Base-by-base conservation (phyloP, 2,113 vertebrate genomes). In the Dendropsophus ebraccatus region DNA sequence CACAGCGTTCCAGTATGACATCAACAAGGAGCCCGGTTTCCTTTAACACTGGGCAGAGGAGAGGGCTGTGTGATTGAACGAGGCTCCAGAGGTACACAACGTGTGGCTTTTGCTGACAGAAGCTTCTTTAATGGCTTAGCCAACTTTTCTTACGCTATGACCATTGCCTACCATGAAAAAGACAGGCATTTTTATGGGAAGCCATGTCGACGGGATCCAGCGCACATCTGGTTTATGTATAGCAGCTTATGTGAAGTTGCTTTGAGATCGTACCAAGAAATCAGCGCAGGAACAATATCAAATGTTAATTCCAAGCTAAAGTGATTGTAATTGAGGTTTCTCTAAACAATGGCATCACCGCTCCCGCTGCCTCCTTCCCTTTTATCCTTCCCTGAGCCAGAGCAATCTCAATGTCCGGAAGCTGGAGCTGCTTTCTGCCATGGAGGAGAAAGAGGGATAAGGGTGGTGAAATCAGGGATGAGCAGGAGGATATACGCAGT, bases 261-360 rank as follows among this genome's bases (percentile, higher is more conserved):
- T 85, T 85, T 85, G 73, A 77, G 74, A 67, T 78, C 37, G 74
- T 69, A 85, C 83, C 73, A 85, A 85, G 74, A 75, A 85, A 85
- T 85, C 83, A 78, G 69, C 56, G 28, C 73, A 73, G 83, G 74
- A 85, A 77, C 74, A 85, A 85, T 85, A 85, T 85, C 83, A 78
- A 85, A 85, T 78, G 83, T 77, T 78, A 78, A 85, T 54, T 85
- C 74, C 83, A 78, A 76, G 74, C 56, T 47, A 45, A 85, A 85
- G 77, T 67, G 25, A 77, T 85, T 65, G 45, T 85, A 85, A 85
- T 85, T 85, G 83, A 85, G 83, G 74, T 77, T 85, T 85, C 60
- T 84, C 58, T 85, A 85, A 85, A 85, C 83, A 85, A 85, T 85
- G 56, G 54, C 83, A 77, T 85, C 83, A 85, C 58, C n/a, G 83